These are phyloP conservation scores for Sepiola atlantica DNA, from an alignment of 2,888 invertebrate genomes.

Conservation along the genomic window DNA sequence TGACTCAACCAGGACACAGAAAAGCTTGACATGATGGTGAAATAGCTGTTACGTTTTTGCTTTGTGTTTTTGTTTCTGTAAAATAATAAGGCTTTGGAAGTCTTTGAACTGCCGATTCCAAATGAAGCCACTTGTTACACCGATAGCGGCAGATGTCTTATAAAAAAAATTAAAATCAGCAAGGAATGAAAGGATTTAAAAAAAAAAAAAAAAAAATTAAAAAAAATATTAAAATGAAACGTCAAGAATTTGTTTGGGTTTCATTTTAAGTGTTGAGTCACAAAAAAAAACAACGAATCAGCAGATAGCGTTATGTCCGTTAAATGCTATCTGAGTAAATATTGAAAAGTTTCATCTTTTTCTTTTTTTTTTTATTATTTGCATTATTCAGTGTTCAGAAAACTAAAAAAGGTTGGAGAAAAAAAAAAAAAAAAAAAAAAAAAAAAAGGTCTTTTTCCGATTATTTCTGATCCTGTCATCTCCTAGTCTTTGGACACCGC, in stretches of 20 bases:
- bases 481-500: not conserved
- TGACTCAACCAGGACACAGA: not conserved
- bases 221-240: not conserved
- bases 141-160: not conserved
- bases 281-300: not conserved
- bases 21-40: conserved; percentile 21
- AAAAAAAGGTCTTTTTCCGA: not conserved
- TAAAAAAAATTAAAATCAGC: not conserved
- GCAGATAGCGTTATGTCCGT: not conserved
- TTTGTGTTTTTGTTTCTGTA: not conserved
- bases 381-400: not conserved
- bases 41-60: not conserved
- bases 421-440: too few species aligned
- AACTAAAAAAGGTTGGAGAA: not conserved
- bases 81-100: conserved; percentile 32
- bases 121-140: not conserved
- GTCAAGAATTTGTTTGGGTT: not conserved
- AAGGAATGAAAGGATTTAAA: not conserved
- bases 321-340: not conserved
- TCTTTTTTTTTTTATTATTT: not conserved
- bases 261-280: not conserved
- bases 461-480: not conserved
- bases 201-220: not conserved
- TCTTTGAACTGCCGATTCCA: not conserved
- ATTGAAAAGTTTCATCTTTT: not conserved